Conservation (phyloP, 2,797 vertebrate genomes). For the Chromobotia macracanthus region DNA sequence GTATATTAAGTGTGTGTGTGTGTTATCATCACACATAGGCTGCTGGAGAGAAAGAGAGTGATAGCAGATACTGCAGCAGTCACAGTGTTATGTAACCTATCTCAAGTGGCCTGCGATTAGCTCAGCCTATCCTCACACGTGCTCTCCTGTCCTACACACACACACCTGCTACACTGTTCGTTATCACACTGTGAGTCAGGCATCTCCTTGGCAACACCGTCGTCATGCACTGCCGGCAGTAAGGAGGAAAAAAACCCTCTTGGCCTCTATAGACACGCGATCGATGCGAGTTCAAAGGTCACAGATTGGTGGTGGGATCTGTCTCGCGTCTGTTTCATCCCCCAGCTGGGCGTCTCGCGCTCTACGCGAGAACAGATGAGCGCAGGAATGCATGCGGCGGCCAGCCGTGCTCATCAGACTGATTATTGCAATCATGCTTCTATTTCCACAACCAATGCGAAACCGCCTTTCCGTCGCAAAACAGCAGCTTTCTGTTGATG, state of each 20-base stretch:
- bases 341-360: conserved; percentile 13
- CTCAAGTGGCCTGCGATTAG: conserved; percentile 81
- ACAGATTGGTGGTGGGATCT: conserved; percentile 34
- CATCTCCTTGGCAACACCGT: conserved; percentile 66
- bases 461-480: conserved; percentile 38
- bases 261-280: conserved; percentile 53
- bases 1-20: conserved; percentile 52
- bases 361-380: neutral
- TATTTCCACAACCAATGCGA: conserved; percentile 45
- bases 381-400: conserved; percentile 27
- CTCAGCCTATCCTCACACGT: conserved; percentile 78
- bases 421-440: conserved; percentile 54
- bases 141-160: conserved; percentile 48
- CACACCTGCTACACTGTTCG: conserved; percentile 51
- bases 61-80: conserved; percentile 69
- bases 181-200: conserved; percentile 63
- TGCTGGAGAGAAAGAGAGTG: neutral
- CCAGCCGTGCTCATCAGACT: conserved; percentile 53
- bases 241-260: conserved; percentile 17
- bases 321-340: conserved; percentile 12
- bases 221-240: conserved; percentile 58
- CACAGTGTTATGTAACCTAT: conserved; percentile 79
- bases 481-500: conserved; percentile 19
- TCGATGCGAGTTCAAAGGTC: conserved; percentile 59
- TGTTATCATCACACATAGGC: conserved; percentile 55